These are phyloP conservation scores for Thumatha senex DNA, from an alignment of 2,888 invertebrate genomes.

Conservation along the genomic window DNA sequence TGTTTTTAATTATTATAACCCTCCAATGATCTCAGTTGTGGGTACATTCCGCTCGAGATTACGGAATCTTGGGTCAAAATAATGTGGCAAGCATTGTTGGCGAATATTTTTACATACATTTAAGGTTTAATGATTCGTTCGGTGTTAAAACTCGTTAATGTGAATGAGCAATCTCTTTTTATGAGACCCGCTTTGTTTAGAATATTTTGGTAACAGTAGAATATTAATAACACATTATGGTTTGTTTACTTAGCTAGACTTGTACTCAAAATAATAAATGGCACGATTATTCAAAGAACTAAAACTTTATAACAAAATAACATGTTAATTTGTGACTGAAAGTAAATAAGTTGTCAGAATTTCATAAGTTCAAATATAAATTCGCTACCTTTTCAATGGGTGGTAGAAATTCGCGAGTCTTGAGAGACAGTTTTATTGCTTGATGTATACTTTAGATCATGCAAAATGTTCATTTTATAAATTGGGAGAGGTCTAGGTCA, in stretches of 20 bases:
- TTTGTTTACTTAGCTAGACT: background rate
- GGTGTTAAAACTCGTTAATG: constrained; percentile 34
- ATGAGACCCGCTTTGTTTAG: constrained; percentile 28
- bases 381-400: too few relatives aligned
- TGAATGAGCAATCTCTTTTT: constrained; percentile 38
- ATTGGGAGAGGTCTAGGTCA: too few relatives aligned
- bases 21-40: constrained; percentile 38
- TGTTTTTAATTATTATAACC: constrained; percentile 41
- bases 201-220: constrained; percentile 22
- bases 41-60: constrained; percentile 49
- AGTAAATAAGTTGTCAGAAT: too few relatives aligned
- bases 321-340: too few relatives aligned
- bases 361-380: too few relatives aligned
- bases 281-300: too few relatives aligned
- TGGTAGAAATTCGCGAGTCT: too few relatives aligned
- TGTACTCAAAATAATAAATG: too few relatives aligned
- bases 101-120: constrained; percentile 47
- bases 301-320: too few relatives aligned
- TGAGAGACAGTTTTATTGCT: too few relatives aligned
- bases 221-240: background rate
- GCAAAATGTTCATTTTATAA: too few relatives aligned
- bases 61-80: constrained; percentile 41
- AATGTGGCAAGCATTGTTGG: constrained; percentile 36
- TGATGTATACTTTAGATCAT: too few relatives aligned
- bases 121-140: constrained; percentile 37